phyloP scores from a whole-genome alignment of 2,888 invertebrate species.

The Priocnemis perturbator region DNA sequence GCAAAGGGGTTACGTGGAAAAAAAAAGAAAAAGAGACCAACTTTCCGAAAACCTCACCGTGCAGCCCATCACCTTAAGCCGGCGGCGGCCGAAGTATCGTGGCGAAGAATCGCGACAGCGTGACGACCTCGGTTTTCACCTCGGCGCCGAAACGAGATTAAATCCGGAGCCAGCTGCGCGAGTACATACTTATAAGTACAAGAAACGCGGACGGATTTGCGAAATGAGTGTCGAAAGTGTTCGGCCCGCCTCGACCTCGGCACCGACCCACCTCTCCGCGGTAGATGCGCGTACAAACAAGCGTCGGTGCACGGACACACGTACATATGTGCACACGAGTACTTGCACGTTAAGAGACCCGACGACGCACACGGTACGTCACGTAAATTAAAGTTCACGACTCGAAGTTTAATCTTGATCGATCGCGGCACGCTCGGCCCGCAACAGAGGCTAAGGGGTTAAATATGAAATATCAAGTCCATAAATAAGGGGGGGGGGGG shows the following conservation, averaged over 20 bases:
- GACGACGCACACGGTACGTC: background rate
- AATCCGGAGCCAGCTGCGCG: constrained; percentile 12
- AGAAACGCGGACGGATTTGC: constrained; percentile 23
- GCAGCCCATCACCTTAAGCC: too few species aligned
- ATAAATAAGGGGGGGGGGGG: constrained; percentile 41
- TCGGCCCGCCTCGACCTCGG: background rate
- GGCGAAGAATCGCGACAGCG: too few species aligned
- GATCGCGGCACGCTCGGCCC: constrained; percentile 41
- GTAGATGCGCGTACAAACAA: background rate
- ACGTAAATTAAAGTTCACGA: constrained; percentile 32
- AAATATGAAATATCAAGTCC: constrained; percentile 48
- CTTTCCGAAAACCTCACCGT: too few species aligned
- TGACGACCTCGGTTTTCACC: constrained; percentile 6
- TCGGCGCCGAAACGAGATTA: constrained; percentile 22
- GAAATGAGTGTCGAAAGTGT: constrained; percentile 25
- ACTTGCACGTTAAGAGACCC: too few species aligned
- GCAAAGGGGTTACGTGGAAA: too few species aligned
- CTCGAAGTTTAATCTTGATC: constrained; percentile 52
- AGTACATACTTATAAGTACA: constrained; percentile 33
- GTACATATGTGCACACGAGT: too few species aligned
- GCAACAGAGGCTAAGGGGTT: constrained; percentile 36
- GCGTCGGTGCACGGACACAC: too few species aligned
- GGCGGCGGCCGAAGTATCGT: too few species aligned
- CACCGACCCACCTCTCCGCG: background rate
- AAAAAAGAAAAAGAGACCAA: too few species aligned